A percentile compares a stretch with the other conserved stretches of the same genome.
Evolutionary conservation across 2,888 invertebrate genomes (phyloP).

Genomic region (Epirrita christyi): DNA sequence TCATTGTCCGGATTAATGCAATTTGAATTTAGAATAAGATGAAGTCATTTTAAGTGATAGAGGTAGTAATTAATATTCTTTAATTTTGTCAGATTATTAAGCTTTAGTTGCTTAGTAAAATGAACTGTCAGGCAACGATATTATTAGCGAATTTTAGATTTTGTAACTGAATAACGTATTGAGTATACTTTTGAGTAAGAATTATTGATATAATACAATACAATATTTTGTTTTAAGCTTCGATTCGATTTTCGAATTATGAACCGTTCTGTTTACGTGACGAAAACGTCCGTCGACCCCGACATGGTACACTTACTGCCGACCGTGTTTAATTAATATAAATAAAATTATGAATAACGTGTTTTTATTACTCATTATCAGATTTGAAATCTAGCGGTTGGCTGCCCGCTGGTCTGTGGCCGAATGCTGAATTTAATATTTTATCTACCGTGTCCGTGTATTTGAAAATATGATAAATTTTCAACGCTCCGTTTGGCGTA

Average conservation of each 20-base stretch:
- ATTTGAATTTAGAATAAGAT: constrained; percentile 71
- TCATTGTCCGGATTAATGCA: constrained; percentile 73
- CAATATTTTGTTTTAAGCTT: too few relatives aligned
- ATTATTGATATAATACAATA: too few relatives aligned
- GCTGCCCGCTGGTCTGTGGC: constrained; percentile 45
- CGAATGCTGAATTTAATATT: constrained; percentile 59
- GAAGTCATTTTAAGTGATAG: constrained; percentile 65
- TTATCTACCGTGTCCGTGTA: constrained; percentile 72
- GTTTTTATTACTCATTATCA: constrained; percentile 67
- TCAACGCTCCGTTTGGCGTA: constrained; percentile 58
- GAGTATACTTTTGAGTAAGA: too few relatives aligned
- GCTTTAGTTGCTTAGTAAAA: neutral
- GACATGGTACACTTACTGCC: constrained; percentile 74
- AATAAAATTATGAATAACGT: constrained; percentile 69
- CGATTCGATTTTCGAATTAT: constrained; percentile 9
- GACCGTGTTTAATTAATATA: constrained; percentile 74
- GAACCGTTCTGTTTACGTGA: constrained; percentile 39
- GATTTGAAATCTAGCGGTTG: constrained; percentile 58
- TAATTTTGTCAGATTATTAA: neutral
- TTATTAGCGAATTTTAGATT: too few relatives aligned
- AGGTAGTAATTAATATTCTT: constrained; percentile 42
- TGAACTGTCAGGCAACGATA: neutral
- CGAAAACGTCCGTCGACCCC: constrained; percentile 68
- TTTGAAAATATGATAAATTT: constrained; percentile 55
- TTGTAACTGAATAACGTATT: too few relatives aligned